Conservation (phyloP, 2,113 vertebrate genomes). For the Dasyurus viverrinus region DNA sequence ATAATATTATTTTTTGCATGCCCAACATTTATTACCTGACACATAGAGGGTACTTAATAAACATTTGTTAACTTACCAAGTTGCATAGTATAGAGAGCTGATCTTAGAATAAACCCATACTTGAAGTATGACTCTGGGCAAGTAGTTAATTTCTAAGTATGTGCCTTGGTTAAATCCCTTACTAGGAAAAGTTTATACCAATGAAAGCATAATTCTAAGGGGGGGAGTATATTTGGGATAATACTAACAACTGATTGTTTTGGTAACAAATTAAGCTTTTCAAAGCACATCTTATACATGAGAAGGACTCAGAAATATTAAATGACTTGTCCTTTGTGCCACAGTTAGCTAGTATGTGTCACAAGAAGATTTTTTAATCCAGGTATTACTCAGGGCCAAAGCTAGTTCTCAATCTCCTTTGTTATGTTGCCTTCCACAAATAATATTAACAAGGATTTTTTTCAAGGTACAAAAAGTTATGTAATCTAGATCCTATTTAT, state of each 20-base stretch:
- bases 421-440: neutral
- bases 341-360: neutral
- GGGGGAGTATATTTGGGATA: too few species aligned
- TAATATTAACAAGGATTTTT: neutral
- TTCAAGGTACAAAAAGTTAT: neutral
- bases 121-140: neutral
- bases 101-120: neutral
- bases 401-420: neutral
- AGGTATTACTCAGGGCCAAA: neutral
- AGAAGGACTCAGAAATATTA: neutral
- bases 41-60: neutral
- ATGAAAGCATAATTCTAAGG: neutral
- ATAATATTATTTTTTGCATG: neutral
- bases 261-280: neutral
- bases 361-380: neutral
- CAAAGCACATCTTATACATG: neutral
- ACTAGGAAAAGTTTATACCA: neutral
- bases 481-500: neutral
- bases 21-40: neutral
- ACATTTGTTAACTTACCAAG: neutral
- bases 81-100: neutral
- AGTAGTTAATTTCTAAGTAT: neutral
- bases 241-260: neutral
- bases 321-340: neutral
- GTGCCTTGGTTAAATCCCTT: neutral